Evolutionary conservation across 2,797 vertebrate genomes (phyloP).

Genomic region (Phrynocephalus vlangalii): DNA sequence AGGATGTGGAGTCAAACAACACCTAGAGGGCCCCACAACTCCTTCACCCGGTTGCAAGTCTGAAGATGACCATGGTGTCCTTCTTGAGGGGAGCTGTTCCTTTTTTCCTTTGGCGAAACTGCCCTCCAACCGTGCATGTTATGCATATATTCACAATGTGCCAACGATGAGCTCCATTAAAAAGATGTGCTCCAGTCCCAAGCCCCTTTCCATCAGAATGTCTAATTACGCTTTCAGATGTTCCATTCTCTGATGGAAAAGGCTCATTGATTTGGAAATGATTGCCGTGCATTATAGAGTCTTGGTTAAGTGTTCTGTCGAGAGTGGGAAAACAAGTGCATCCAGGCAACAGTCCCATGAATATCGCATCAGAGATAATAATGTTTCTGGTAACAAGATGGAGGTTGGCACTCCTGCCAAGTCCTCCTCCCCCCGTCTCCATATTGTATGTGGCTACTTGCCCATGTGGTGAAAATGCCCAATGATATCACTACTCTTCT

Average conservation of each 20-base stretch:
- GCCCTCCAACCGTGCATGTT: background rate
- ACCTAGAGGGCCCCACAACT: background rate
- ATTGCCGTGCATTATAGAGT: background rate
- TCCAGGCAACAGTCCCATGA: background rate
- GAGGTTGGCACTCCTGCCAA: background rate
- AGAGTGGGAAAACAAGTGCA: background rate
- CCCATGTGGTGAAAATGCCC: background rate
- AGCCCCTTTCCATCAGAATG: background rate
- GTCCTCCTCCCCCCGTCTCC: too few relatives aligned
- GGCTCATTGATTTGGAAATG: background rate
- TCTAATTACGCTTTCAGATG: background rate
- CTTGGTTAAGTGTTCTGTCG: background rate
- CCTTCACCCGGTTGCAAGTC: conserved; percentile 19
- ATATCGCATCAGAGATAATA: rapidly evolving
- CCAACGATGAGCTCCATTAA: too few relatives aligned
- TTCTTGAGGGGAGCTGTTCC: background rate
- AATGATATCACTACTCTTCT: background rate
- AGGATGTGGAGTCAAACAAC: background rate
- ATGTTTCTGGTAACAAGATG: background rate
- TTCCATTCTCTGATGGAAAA: background rate
- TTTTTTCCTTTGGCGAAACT: background rate
- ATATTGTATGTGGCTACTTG: too few relatives aligned
- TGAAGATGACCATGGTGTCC: background rate
- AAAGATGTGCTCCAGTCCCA: background rate
- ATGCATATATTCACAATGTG: too few relatives aligned